These are phyloP conservation scores for Hermetia illucens DNA, from an alignment of 1,140 invertebrate species.

Conservation along the genomic window DNA sequence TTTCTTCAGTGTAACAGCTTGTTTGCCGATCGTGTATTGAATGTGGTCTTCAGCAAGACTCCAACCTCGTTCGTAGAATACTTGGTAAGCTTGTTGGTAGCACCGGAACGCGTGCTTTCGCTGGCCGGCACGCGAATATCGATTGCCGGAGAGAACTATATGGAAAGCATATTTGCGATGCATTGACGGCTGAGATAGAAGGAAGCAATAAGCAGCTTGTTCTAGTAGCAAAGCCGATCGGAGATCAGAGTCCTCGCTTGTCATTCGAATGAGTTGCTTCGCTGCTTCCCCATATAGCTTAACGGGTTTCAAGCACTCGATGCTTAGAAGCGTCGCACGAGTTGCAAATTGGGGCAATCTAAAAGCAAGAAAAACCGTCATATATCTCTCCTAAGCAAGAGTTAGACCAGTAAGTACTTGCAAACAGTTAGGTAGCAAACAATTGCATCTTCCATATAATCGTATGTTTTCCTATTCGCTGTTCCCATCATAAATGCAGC, in stretches of 20 bases:
- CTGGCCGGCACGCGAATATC: conserved; percentile 83
- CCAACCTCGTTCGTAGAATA: conserved; percentile 63
- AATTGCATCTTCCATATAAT: conserved; percentile 91
- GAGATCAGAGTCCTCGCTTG: conserved; percentile 85
- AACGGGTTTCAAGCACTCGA: conserved; percentile 67
- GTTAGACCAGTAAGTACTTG: too few relatives aligned
- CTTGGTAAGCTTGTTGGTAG: conserved; percentile 85
- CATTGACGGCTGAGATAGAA: conserved; percentile 54
- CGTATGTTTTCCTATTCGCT: conserved; percentile 56
- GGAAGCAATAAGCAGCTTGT: conserved; percentile 88
- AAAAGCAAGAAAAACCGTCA: conserved; percentile 1
- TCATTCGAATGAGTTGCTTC: conserved; percentile 86
- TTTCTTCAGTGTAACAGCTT: conserved; percentile 66
- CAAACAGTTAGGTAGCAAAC: conserved; percentile 77
- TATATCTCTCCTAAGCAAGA: too few relatives aligned
- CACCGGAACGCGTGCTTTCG: conserved; percentile 78
- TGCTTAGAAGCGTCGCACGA: conserved; percentile 73
- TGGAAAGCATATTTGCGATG: conserved; percentile 94
- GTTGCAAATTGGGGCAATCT: conserved; percentile 82
- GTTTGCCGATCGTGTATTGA: conserved; percentile 80
- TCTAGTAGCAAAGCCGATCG: conserved; percentile 83
- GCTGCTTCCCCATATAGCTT: conserved; percentile 77
- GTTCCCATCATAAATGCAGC: conserved; percentile 83
- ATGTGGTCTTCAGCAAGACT: conserved; percentile 89
- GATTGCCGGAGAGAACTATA: conserved; percentile 85